Evolutionary conservation across 2,888 invertebrate genomes (phyloP).

Genomic region (Ennomos fuscantarius): DNA sequence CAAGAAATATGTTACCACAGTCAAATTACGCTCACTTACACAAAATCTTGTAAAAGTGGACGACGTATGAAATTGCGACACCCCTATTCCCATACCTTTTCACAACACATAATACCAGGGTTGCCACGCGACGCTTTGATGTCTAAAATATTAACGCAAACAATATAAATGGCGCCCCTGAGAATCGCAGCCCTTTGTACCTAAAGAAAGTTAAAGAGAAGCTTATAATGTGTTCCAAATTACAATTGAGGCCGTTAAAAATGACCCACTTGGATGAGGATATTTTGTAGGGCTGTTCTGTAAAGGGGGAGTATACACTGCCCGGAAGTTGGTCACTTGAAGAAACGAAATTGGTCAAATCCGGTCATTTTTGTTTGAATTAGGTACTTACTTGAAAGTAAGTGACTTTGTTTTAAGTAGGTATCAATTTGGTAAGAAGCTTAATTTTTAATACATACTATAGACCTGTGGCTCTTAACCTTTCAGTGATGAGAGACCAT

Average conservation of each 20-base stretch:
- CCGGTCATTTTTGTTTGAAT: too few relatives aligned
- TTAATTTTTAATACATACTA: too few relatives aligned
- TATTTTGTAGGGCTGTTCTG: background rate
- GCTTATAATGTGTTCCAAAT: conserved; percentile 23
- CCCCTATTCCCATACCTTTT: conserved; percentile 19
- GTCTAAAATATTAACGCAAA: conserved; percentile 28
- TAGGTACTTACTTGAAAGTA: too few relatives aligned
- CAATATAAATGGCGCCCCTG: conserved; percentile 27
- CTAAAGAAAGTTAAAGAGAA: conserved; percentile 27
- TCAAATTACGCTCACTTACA: too few relatives aligned
- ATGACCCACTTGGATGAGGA: background rate
- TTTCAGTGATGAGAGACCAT: too few relatives aligned
- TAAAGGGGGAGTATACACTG: background rate
- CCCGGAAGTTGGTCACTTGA: too few relatives aligned
- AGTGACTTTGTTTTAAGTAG: too few relatives aligned
- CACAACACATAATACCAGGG: conserved; percentile 24
- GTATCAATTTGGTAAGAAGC: too few relatives aligned
- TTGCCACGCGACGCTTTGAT: conserved; percentile 22
- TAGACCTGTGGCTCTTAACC: too few relatives aligned
- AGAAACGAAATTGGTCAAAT: too few relatives aligned
- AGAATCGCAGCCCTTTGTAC: conserved; percentile 16
- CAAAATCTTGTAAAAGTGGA: background rate
- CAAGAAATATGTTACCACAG: too few relatives aligned
- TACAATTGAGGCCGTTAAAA: conserved; percentile 8
- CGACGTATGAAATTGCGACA: background rate